Percentiles rank a stretch among this genome's conserved stretches.
phyloP scores from a whole-genome alignment of 2,797 vertebrate species.

The Myiotriccus ornatus region DNA sequence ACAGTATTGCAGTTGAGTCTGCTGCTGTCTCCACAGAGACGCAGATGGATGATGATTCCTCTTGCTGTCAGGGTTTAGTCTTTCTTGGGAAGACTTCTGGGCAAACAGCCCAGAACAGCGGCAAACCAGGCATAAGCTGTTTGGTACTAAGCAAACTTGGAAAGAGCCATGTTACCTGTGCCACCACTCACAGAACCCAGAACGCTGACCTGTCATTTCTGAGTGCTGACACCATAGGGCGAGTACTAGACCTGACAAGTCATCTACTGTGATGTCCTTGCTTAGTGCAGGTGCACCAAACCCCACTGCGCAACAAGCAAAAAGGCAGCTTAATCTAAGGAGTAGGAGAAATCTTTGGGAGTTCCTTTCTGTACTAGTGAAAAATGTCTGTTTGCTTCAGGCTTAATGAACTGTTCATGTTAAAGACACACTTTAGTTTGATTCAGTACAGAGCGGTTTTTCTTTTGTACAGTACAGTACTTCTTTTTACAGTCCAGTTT shows the following conservation, averaged over 20 bases:
- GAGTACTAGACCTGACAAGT: neutral
- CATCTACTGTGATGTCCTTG: neutral
- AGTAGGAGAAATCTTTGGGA: neutral
- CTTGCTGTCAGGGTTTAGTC: neutral
- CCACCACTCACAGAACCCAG: fast-evolving
- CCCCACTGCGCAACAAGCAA: fast-evolving
- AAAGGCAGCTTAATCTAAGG: neutral
- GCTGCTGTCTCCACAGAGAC: neutral
- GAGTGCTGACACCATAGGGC: neutral
- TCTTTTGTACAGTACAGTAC: neutral
- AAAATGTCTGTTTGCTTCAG: neutral
- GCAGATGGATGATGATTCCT: neutral
- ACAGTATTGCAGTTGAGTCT: neutral
- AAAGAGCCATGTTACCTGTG: neutral
- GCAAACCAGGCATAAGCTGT: neutral
- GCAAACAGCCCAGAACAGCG: neutral
- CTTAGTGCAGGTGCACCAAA: neutral
- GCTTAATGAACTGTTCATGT: neutral
- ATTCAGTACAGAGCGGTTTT: neutral
- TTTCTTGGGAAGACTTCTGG: neutral
- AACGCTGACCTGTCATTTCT: neutral
- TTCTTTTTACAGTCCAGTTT: neutral
- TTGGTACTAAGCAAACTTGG: neutral
- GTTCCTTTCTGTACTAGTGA: neutral
- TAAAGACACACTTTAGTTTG: neutral